Evolutionary conservation across 2,113 vertebrate species (phyloP).

Genomic region (Porphyrio hochstetteri): DNA sequence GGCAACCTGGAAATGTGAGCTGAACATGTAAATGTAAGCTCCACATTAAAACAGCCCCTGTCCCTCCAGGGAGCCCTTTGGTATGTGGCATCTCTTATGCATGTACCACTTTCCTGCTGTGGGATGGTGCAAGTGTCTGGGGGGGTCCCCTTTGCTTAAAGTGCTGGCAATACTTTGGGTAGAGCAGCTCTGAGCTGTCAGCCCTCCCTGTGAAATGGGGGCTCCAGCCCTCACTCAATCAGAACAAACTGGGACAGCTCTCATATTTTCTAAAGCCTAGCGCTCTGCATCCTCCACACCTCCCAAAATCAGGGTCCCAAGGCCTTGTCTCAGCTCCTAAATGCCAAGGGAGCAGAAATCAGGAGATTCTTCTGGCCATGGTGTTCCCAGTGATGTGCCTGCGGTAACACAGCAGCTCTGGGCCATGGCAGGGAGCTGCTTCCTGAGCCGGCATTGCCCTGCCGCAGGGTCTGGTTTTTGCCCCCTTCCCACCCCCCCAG

Average conservation of each 20-base stretch:
- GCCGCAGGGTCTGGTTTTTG: neutral
- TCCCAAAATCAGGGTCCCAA: neutral
- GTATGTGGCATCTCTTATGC: neutral
- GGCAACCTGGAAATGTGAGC: neutral
- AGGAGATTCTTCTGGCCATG: neutral
- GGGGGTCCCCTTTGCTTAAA: neutral
- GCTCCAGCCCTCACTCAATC: neutral
- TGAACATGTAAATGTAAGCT: neutral
- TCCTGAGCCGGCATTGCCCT: neutral
- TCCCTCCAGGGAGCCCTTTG: neutral
- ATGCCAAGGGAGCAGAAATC: neutral
- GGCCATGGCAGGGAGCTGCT: neutral
- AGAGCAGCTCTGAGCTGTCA: neutral
- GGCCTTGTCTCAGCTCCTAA: neutral
- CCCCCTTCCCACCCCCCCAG: neutral
- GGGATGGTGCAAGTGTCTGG: neutral
- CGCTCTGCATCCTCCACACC: neutral
- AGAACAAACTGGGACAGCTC: neutral
- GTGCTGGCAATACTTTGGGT: neutral
- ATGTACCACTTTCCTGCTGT: fast-evolving
- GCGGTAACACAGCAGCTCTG: fast-evolving
- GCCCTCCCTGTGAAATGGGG: neutral
- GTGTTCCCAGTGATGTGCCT: neutral
- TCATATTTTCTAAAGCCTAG: neutral
- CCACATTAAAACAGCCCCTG: neutral